A percentile compares a stretch with the other conserved stretches of the same genome.
phyloP scores from a whole-genome alignment of 2,797 vertebrate species.

The Crenuchus spilurus region DNA sequence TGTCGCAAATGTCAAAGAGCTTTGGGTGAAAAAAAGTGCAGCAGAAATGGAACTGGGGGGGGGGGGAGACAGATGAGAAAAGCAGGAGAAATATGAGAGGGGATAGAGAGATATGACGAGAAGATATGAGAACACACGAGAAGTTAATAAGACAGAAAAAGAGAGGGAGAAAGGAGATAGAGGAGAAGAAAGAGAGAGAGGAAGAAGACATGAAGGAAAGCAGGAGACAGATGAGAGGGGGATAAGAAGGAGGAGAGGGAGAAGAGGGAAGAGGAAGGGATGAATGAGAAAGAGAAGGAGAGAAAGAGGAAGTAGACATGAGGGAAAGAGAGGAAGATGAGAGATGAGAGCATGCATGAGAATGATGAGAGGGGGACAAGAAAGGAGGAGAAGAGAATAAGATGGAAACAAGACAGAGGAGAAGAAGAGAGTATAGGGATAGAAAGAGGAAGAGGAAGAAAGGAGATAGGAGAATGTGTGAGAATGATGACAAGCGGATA shows the following conservation, averaged over 20 bases:
- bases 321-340: too few species aligned
- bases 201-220: background rate
- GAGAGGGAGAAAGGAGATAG: background rate
- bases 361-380: too few species aligned
- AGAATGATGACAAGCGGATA: too few species aligned
- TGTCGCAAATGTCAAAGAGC: too few species aligned
- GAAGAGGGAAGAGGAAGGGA: background rate
- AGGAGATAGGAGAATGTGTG: too few species aligned
- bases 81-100: too few species aligned
- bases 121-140: background rate
- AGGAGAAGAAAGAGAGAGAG: background rate
- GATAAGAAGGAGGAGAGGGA: background rate
- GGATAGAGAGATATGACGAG: background rate
- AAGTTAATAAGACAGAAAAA: background rate
- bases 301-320: background rate
- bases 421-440: too few species aligned
- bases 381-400: background rate
- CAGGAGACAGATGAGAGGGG: too few species aligned
- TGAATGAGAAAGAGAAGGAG: background rate
- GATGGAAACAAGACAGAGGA: too few species aligned
- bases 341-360: too few species aligned
- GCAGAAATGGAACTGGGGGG: too few species aligned
- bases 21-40: too few species aligned
- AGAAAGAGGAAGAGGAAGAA: background rate
- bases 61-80: background rate